Conservation (phyloP, 1,140 invertebrate species). For the Calliopsis andreniformis region DNA sequence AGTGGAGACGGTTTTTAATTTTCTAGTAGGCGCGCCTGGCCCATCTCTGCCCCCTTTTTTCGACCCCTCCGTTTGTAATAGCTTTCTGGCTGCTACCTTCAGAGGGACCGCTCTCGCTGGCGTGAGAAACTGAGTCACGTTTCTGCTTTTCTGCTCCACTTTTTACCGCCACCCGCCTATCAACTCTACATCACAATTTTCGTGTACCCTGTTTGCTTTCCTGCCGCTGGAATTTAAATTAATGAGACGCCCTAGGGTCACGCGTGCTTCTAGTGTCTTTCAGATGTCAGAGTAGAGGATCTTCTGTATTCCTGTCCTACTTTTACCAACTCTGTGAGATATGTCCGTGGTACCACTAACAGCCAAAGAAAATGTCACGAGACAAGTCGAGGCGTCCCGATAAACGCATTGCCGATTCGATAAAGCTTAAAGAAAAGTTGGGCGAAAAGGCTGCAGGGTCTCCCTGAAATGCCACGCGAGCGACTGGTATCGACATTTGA, state of each 20-base stretch:
- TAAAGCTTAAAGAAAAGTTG: background rate
- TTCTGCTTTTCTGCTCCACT: background rate
- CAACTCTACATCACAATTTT: background rate
- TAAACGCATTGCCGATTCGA: background rate
- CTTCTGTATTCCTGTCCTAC: too few species aligned
- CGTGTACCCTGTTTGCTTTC: background rate
- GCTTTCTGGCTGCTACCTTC: background rate
- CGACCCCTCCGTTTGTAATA: background rate
- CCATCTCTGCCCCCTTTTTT: background rate
- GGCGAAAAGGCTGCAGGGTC: constrained; percentile 1
- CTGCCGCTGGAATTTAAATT: constrained; percentile 36
- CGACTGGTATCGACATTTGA: constrained; percentile 70
- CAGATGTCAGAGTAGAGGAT: too few species aligned
- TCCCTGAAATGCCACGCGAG: constrained; percentile 24
- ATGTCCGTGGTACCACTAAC: background rate
- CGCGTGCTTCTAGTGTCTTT: too few species aligned
- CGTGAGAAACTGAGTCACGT: constrained; percentile 26
- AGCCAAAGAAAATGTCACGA: background rate
- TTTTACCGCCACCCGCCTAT: background rate
- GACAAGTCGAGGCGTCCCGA: background rate
- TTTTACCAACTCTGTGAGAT: too few species aligned
- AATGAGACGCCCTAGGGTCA: too few species aligned
- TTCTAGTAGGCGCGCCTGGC: constrained; percentile 36
- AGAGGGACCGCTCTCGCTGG: background rate
- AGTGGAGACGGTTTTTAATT: constrained; percentile 52